Evolutionary conservation across 1,140 invertebrate species (phyloP), one percentile per base, ranked within the genome.

Genomic region (Augochlora pura): DNA sequence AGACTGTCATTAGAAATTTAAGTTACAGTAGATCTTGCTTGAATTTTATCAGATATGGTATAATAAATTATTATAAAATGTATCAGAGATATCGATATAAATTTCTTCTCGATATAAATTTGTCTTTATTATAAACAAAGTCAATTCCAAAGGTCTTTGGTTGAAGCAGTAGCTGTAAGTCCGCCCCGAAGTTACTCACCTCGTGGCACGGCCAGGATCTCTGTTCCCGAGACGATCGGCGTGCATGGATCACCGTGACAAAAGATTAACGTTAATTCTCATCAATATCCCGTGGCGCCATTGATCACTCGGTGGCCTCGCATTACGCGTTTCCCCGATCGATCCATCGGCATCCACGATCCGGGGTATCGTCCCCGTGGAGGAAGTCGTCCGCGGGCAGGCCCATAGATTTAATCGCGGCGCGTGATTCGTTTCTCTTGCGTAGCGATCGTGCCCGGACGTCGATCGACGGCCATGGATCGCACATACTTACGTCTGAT

Each of bases 341-440:
- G 62, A 79, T 66, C 39, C 57, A 49, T 39, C 71, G 27, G 32
- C 57, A 71, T 71, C 27, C 32, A 3, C 64, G 64, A 46, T n/a
- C 21, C 5, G 6, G 46, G n/a, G n/a, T n/a, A 42, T n/a, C 23
- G 21, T 54, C 25, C 27, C 54, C 60, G 18, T 14, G 59, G 59
- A 78, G 59, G 76, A 78, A 72, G 68, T 78, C 18, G n/a, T 65
- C 23, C 16, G 1, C n/a, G 9, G 60, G 68, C 68, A 78, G 68
- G 68, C 32, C 42, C 66, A 78, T 82, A 86, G 79, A 85, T 85
- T 85, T 76, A 86, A 86, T 70, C 69, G 54, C 46, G 57, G 49
- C 54, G 32, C 74, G 75, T 86, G 84, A 82, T 85, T 38, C 79
- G 75, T 82, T 71, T 73, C 54, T 49, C 62, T 23, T 38, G 46